Evolutionary conservation across 2,113 vertebrate genomes (phyloP).

Genomic region (Mobula birostris): DNA sequence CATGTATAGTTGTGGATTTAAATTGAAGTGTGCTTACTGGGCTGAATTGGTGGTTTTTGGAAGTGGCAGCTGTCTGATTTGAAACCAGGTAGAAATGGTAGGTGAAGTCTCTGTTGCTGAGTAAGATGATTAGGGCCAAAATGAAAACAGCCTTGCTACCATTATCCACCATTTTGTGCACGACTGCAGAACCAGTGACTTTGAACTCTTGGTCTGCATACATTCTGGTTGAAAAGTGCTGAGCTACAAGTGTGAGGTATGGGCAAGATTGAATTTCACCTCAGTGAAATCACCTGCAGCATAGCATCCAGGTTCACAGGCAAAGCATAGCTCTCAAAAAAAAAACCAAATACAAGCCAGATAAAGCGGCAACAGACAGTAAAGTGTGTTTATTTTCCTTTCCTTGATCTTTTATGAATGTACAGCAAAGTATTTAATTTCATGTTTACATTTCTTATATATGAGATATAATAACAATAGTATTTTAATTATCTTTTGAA

Average conservation of each 20-base stretch:
- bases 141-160: neutral
- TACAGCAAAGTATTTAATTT: too few relatives aligned
- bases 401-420: too few relatives aligned
- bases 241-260: too few relatives aligned
- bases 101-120: neutral
- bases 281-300: neutral
- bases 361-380: too few relatives aligned
- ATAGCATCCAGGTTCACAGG: neutral
- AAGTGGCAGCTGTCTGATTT: neutral
- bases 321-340: neutral
- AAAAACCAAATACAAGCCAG: too few relatives aligned
- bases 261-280: neutral
- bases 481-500: too few relatives aligned
- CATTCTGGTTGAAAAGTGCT: neutral
- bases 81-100: neutral
- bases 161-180: neutral
- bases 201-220: neutral
- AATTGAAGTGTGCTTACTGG: neutral
- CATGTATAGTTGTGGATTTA: neutral
- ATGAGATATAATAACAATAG: too few relatives aligned
- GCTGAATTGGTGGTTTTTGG: neutral
- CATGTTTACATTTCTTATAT: too few relatives aligned
- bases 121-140: neutral
- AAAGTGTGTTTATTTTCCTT: too few relatives aligned
- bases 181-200: neutral